Base-by-base conservation (phyloP, 2,113 vertebrate genomes). In the Orientallactaga bullata region DNA sequence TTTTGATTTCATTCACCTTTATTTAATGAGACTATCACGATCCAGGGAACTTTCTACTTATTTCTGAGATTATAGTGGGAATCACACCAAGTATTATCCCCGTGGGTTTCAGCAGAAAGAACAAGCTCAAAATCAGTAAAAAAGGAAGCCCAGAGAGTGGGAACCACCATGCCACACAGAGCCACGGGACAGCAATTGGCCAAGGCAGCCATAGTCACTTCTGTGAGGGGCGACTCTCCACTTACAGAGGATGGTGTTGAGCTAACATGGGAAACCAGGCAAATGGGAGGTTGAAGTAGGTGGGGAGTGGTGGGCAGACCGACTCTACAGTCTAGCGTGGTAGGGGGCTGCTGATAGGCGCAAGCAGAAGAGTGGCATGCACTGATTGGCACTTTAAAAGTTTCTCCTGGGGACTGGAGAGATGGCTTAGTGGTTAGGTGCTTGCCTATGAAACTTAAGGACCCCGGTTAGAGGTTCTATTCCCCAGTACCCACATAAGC, bases 251-350 rank as follows among this genome's bases (percentile, higher is more conserved):
- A 28, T 24, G 47, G 35, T 1, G 1, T 37, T 47, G 5, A 81
- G 42, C 32, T 77, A 15, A 28, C 35, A 30, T 5, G 4, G 23
- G 61, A 66, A 76, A 2, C 32, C 10, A 37, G 8, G 3, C 68
- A 73, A 47, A n/a, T 6, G 47, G 37, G 63, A 42, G 28, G 37
- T 51, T 9, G 9, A 42, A 26, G 47, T 16, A 23, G n/a, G 35
- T 30, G 2, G 20, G 11, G 18, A 65, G 63, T 30, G 6, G 26
- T 18, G 23, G 71, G 30, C 32, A 2, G 3, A n/a, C 9, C 2
- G 0, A 5, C 11, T 61, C 3, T 11, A 1, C 37, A 55, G 76
- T 11, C 30, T 16, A 3, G 47, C 16, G 1, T 0, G 0, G 17
- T 32, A 10, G 35, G 13, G 5, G 66, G 61, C 24, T 9, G 15